Conservation (phyloP, 2,797 vertebrate species). For the Gymnothorax reevesii region DNA sequence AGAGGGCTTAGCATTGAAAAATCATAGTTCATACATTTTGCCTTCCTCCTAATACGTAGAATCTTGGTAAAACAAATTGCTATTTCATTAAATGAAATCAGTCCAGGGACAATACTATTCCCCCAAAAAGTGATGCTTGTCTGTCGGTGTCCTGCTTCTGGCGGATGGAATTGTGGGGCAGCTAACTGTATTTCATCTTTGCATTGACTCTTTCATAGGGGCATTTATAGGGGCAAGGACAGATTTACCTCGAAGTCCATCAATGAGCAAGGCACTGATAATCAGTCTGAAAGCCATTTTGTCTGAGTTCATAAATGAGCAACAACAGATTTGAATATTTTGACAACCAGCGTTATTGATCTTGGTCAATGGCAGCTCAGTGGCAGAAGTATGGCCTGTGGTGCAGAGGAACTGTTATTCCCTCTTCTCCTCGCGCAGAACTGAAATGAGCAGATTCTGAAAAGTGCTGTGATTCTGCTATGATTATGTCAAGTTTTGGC, state of each 20-base stretch:
- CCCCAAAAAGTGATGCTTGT: no score
- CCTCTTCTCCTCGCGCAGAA: not conserved
- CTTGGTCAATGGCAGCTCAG: slow-evolving; percentile 60
- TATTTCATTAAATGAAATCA: not conserved
- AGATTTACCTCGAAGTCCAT: not conserved
- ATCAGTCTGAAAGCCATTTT: not conserved
- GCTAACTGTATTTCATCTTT: not conserved
- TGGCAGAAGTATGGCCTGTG: slow-evolving; percentile 74
- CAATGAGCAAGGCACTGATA: not conserved
- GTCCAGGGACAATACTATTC: no score
- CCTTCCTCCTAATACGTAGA: no score
- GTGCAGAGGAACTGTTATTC: not conserved
- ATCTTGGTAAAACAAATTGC: no score
- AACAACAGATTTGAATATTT: not conserved
- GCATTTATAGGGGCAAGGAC: not conserved
- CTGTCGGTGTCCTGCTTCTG: not conserved
- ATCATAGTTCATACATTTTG: no score
- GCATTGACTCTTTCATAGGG: not conserved
- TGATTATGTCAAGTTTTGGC: slow-evolving; percentile 10
- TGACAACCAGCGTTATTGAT: no score
- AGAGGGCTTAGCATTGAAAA: not conserved
- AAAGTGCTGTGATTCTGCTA: slow-evolving; percentile 9
- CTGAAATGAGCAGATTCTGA: not conserved
- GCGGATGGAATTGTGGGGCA: not conserved
- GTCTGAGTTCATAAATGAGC: not conserved